Conservation (phyloP, 2,797 vertebrate species). For the Tenualosa ilisha region DNA sequence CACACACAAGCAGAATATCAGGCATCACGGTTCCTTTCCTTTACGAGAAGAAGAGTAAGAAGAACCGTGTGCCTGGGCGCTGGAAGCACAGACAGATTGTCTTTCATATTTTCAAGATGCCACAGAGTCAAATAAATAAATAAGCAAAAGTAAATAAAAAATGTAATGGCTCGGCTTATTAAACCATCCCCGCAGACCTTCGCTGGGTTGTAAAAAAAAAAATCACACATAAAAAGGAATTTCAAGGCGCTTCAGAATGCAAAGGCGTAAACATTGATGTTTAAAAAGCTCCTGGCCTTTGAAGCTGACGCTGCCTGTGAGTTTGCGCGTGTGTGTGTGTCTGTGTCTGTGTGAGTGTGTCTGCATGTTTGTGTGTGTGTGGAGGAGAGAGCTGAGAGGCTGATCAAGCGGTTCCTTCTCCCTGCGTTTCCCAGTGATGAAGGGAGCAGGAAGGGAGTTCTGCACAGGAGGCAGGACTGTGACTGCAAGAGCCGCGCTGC, state of each 20-base stretch:
- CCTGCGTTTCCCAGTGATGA: not conserved
- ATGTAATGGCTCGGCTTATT: conserved; percentile 5
- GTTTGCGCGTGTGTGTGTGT: not conserved
- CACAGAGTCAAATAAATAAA: not conserved
- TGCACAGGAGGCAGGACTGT: not conserved
- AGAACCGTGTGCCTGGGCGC: not conserved
- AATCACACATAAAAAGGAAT: not conserved
- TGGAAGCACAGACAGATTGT: not conserved
- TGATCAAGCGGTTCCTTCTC: not conserved
- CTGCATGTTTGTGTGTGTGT: not conserved
- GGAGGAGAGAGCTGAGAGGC: not conserved
- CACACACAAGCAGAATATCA: not conserved
- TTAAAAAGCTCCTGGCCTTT: not conserved
- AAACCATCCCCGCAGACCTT: conserved; percentile 9
- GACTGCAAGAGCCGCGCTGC: not conserved
- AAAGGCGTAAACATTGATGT: not conserved
- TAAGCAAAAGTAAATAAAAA: conserved; percentile 8
- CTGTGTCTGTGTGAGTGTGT: not conserved
- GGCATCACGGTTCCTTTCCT: not conserved
- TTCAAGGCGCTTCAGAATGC: not conserved
- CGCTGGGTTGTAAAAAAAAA: not conserved
- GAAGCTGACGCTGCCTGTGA: not conserved
- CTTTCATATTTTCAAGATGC: not conserved
- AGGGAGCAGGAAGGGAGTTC: not conserved
- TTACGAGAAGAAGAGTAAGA: not conserved